Evolutionary conservation across 2,113 vertebrate species (phyloP).

Genomic region (Ptyas mucosa): DNA sequence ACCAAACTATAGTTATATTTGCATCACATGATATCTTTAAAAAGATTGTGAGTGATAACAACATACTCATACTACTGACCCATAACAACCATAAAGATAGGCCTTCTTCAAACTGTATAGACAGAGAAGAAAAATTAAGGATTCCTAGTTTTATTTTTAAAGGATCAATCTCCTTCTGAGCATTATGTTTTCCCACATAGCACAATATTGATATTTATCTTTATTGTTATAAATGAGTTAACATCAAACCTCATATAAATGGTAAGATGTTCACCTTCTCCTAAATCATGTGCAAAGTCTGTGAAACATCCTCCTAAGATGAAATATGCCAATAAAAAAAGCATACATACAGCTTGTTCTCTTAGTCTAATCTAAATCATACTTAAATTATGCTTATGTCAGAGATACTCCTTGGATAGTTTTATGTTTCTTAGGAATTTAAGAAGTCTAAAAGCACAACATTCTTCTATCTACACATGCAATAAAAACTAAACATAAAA

Average conservation of each 20-base stretch:
- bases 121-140: not conserved
- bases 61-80: not conserved
- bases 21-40: not conserved
- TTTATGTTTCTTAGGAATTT: not conserved
- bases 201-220: not conserved
- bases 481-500: not conserved
- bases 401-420: not conserved
- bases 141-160: not conserved
- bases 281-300: not conserved
- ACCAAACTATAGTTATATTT: not conserved
- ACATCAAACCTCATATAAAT: not conserved
- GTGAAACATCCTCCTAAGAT: not conserved
- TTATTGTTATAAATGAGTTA: not conserved
- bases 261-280: not conserved
- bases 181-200: not conserved
- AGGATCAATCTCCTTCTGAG: not conserved
- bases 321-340: not conserved
- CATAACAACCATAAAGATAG: not conserved
- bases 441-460: not conserved
- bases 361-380: not conserved
- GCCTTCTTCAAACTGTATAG: not conserved
- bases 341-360: not conserved
- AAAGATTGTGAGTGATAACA: not conserved
- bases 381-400: not conserved
- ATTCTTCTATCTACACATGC: not conserved